Evolutionary conservation across 2,888 invertebrate species (phyloP).

Genomic region (Merodon equestris): DNA sequence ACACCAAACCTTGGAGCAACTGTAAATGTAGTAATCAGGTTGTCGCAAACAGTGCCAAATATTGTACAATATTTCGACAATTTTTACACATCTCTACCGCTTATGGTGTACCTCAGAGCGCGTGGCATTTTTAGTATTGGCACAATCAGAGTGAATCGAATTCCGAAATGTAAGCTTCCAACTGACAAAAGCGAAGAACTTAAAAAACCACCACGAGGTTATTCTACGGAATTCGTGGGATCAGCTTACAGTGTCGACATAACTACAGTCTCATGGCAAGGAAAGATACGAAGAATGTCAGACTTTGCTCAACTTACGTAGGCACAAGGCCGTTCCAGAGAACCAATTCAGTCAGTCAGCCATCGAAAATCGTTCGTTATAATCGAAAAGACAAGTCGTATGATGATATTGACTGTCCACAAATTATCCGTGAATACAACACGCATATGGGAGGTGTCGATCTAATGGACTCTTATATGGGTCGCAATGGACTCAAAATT

Average conservation of each 20-base stretch:
- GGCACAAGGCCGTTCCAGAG: constrained; percentile 1
- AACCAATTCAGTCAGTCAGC: constrained; percentile 12
- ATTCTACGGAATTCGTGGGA: too few relatives aligned
- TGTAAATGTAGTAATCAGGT: too few relatives aligned
- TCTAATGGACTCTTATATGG: too few relatives aligned
- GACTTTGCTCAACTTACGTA: too few relatives aligned
- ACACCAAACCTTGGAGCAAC: constrained; percentile 6
- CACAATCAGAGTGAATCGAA: too few relatives aligned
- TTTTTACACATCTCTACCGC: too few relatives aligned
- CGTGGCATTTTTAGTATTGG: too few relatives aligned
- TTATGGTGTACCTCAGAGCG: too few relatives aligned
- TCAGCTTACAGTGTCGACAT: too few relatives aligned
- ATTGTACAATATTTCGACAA: neutral
- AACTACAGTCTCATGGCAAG: constrained; percentile 70
- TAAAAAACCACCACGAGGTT: neutral
- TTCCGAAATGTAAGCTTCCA: too few relatives aligned
- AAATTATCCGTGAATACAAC: constrained; percentile 3
- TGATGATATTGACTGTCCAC: neutral
- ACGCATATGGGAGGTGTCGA: constrained; percentile 34
- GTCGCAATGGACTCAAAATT: too few relatives aligned
- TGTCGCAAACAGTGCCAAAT: constrained; percentile 5
- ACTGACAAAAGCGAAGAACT: neutral
- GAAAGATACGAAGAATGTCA: constrained; percentile 72
- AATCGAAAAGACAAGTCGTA: constrained; percentile 1
- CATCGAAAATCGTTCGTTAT: constrained; percentile 18